Conservation (phyloP, 2,888 invertebrate species). For the Cartodere bifasciata region DNA sequence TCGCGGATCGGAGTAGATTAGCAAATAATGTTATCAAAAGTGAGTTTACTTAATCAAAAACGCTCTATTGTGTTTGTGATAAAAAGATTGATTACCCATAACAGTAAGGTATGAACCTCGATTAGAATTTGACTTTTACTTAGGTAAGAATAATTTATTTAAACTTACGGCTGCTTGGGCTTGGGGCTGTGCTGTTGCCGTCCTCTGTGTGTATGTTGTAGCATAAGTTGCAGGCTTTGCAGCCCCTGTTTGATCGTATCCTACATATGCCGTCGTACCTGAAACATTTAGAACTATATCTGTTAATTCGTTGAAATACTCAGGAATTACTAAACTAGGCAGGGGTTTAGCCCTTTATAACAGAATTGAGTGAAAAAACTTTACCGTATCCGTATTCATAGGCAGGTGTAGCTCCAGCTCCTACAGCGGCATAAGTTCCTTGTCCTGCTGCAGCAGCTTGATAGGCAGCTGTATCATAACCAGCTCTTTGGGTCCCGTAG, state of each 20-base stretch:
- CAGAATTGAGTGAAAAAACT: no score
- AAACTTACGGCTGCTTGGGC: constrained; percentile 33
- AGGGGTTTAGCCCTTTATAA: no score
- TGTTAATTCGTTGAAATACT: no score
- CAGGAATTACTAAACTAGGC: no score
- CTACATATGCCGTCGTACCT: constrained; percentile 45
- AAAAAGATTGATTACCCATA: no score
- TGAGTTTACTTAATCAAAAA: no score
- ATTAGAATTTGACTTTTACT: no score
- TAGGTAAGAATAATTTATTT: no score
- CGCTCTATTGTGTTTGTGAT: no score
- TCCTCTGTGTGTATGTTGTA: constrained; percentile 53
- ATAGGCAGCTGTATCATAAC: constrained; percentile 73
- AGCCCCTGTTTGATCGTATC: constrained; percentile 43
- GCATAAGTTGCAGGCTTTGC: constrained; percentile 61
- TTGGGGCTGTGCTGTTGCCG: constrained; percentile 30
- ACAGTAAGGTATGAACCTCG: no score
- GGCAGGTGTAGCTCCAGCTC: constrained; percentile 43
- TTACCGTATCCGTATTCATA: constrained; percentile 60
- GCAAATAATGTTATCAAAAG: no score
- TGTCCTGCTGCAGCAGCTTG: constrained; percentile 71
- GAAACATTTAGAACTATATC: constrained; percentile 1
- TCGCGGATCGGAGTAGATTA: no score
- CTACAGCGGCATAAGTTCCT: constrained; percentile 47
- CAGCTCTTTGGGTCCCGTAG: constrained; percentile 72